These are phyloP conservation scores for Cepphus grylle DNA, from an alignment of 2,113 vertebrate species.

Conservation along the genomic window DNA sequence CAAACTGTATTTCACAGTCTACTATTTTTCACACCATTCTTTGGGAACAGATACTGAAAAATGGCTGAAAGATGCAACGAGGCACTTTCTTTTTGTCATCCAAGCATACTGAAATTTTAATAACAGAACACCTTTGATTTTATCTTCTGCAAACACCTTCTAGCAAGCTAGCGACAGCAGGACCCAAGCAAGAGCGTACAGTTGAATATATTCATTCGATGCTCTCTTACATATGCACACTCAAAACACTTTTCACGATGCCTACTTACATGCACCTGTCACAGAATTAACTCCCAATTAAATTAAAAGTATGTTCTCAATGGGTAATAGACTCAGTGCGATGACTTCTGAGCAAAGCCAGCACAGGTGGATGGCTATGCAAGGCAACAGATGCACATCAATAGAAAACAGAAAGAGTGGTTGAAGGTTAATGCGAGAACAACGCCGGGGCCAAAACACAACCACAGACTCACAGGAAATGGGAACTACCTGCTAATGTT, in stretches of 20 bases:
- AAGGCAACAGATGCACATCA: not conserved
- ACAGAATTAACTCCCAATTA: not conserved
- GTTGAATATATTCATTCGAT: not conserved
- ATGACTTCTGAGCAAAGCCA: not conserved
- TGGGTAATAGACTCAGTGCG: fast-evolving
- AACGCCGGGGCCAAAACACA: not conserved
- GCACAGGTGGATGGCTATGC: fast-evolving
- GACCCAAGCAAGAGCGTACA: not conserved
- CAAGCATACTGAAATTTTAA: not conserved
- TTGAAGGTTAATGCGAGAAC: not conserved
- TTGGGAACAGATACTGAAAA: not conserved
- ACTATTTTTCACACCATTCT: not conserved
- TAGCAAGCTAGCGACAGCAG: not conserved
- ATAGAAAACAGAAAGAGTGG: not conserved
- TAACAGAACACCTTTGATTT: not conserved
- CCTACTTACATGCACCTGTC: not conserved
- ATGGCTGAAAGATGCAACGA: not conserved
- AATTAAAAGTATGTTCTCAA: not conserved
- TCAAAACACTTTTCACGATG: not conserved
- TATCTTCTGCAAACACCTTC: not conserved
- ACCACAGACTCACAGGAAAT: not conserved
- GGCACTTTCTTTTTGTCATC: not conserved
- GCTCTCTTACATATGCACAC: not conserved
- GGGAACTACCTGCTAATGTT: not conserved
- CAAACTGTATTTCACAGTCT: not conserved